phyloP scores from a whole-genome alignment of 2,888 invertebrate genomes.

The Parnassius smintheus region DNA sequence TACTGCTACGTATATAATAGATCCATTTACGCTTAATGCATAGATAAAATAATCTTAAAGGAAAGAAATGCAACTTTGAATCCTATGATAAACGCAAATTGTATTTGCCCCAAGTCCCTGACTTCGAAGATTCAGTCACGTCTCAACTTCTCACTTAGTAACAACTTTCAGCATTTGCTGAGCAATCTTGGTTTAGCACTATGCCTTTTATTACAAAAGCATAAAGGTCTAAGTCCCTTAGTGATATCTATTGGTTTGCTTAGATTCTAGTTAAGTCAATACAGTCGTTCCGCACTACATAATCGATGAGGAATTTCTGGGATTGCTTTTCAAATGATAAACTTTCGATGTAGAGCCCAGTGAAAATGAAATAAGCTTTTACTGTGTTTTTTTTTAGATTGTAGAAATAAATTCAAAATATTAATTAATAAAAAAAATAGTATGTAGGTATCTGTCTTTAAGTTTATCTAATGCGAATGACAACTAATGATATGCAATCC shows the following conservation, averaged over 20 bases:
- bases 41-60: constrained; percentile 3
- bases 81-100: constrained; percentile 17
- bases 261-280: constrained; percentile 18
- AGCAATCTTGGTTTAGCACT: constrained; percentile 5
- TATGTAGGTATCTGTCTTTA: too few relatives aligned
- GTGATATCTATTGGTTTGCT: constrained; percentile 6
- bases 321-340: constrained; percentile 23
- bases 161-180: constrained; percentile 7
- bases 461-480: too few relatives aligned
- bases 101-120: constrained; percentile 16
- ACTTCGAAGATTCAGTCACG: constrained; percentile 25
- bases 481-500: too few relatives aligned
- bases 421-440: too few relatives aligned
- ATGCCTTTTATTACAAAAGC: constrained; percentile 8
- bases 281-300: constrained; percentile 16
- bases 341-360: constrained; percentile 2
- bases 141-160: constrained; percentile 21
- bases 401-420: too few relatives aligned
- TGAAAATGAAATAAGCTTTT: background rate
- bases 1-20: too few relatives aligned
- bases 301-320: constrained; percentile 11
- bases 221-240: constrained; percentile 12
- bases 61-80: constrained; percentile 11
- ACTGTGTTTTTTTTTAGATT: too few relatives aligned
- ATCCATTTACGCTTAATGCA: too few relatives aligned